phyloP scores from a whole-genome alignment of 2,113 vertebrate species.

The Crotophaga sulcirostris region DNA sequence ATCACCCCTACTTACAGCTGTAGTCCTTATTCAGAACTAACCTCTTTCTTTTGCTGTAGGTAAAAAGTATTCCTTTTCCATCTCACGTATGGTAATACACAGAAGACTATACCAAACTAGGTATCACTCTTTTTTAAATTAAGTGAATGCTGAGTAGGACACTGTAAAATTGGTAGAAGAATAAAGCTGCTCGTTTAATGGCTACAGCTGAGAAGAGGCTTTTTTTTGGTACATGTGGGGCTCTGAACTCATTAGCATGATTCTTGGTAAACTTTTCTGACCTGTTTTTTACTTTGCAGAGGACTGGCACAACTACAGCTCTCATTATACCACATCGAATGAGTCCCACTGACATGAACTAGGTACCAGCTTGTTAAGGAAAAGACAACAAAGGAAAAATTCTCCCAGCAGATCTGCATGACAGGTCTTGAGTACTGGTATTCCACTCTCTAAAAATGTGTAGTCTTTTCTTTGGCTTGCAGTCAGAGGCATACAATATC shows the following conservation, averaged over 20 bases:
- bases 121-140: background rate
- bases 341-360: constrained; percentile 2
- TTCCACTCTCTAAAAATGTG: background rate
- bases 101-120: background rate
- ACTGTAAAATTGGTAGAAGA: background rate
- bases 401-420: constrained; percentile 1
- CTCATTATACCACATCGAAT: constrained; percentile 57
- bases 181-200: constrained; percentile 22
- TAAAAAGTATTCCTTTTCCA: background rate
- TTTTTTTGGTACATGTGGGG: background rate
- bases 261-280: constrained; percentile 56
- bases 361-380: constrained; percentile 26
- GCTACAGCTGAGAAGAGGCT: background rate
- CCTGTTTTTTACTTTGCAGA: background rate
- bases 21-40: background rate
- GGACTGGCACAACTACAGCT: background rate
- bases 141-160: background rate
- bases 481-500: background rate
- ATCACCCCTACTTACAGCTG: background rate
- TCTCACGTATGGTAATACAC: background rate
- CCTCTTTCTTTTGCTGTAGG: background rate
- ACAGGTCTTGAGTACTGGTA: constrained; percentile 7
- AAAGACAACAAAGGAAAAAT: background rate
- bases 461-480: background rate
- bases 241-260: constrained; percentile 60